Evolutionary conservation across 92 coral and sea anemone genomes (phyloP), one percentile per base, ranked within the genome.

Genomic region (Micromussa lordhowensis): DNA sequence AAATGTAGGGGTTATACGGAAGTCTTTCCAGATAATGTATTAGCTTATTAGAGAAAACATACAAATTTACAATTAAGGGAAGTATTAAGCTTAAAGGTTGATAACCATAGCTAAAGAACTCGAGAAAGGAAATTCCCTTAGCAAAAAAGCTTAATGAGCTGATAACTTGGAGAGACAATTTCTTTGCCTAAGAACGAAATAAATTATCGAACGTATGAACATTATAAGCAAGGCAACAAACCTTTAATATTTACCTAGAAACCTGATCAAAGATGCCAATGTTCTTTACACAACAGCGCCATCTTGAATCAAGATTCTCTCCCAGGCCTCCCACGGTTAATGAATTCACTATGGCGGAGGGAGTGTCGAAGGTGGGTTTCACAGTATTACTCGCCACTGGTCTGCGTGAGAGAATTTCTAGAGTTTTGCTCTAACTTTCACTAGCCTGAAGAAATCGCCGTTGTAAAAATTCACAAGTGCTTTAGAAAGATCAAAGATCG

Each of bases 261-360:
- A 64, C 15, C 70, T 64, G 53, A 32, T 35, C 24, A 19, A 6
- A 32, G 28, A 30, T 6, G 81, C 29, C 32, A n/a, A 9, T 22
- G 40, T 26, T 22, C 38, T 16, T 29, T 14, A 28, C 44, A 16
- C 82, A 53, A 19, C 40, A 77, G 81, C 88, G 91, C 88, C 88
- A 83, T 82, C n/a, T 88, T 88, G 91, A 86, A 73, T 77, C 4
- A 28, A 49, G 32, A 34, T 55, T 36, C 40, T 5, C 18, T 54
- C 34, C 61, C 79, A 81, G 76, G 21, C 87, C 59, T 59, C 83
- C 30, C 82, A 79, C 90, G 82, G 30, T 17, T 34, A 68, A 86
- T 66, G 21, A 79, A 59, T 36, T 59, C 90, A 90, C 68, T 49
- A 90, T 90, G 93, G 93, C 87, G 90, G 93, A 90, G 81, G 90